Base-by-base conservation (phyloP, 2,113 vertebrate species). In the Copsychus sechellarum region DNA sequence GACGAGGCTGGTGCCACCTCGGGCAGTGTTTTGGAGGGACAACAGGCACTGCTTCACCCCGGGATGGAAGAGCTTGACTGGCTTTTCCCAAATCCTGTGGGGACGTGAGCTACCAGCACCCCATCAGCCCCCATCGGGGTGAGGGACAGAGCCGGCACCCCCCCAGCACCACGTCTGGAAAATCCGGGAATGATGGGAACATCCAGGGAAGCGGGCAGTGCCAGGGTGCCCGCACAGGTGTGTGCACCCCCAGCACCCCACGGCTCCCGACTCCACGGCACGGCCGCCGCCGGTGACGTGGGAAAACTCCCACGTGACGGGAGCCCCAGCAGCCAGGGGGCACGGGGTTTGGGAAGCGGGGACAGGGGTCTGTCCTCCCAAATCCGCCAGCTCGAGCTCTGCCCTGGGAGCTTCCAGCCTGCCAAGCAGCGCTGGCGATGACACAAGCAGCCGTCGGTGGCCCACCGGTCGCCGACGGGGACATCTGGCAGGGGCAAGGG, bases 381-480 rank as follows among this genome's bases (percentile, higher is more conserved):
- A n/a, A 45, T 14, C 67, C 58, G 20, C 48, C 25, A 72, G 42
- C 77, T 40, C 67, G 2, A 26, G 14, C 71, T 81, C 45, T 81
- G 73, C 64, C 54, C 36, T 11, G 25, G 28, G 5, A 28, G 40
- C 72, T 17, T 9, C 45, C 81, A 48, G 31, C 34, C 50, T 1
- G 53, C 36, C 14, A 0, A 42, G 54, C 14, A 4, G 62, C 2
- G 29, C n/a, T 3, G 23, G 23, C 22, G 1, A 6, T 0, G 26
- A 24, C 74, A 57, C 64, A 2, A 23, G 48, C 33, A 6, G 65
- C 42, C 6, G 4, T 4, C 8, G 12, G 67, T 6, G 45, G 45
- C 58, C 51, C 58, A 5, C 40, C 1, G 18, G 66, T 14, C 1
- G 2, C 20, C 33, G 6, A 2, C 1, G 4, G 74, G 33, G 56